Evolutionary conservation across 2,113 vertebrate species (phyloP).

Genomic region (Neotragus moschatus): DNA sequence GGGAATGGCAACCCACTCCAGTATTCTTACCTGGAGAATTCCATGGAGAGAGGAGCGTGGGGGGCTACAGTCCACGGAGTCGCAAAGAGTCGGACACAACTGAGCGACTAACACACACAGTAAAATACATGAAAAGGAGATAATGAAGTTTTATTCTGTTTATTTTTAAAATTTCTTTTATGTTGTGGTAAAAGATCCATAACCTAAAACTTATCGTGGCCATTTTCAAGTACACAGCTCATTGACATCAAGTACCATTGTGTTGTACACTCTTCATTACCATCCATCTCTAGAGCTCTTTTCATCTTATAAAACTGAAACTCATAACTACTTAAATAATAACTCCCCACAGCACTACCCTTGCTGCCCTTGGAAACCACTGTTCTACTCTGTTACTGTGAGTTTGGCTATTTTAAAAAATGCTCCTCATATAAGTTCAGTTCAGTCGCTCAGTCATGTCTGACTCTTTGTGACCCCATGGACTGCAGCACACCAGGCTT

Average conservation of each 20-base stretch:
- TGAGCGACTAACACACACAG: background rate
- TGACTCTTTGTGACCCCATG: background rate
- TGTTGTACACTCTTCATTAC: background rate
- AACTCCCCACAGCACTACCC: background rate
- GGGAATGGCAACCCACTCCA: background rate
- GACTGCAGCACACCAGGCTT: background rate
- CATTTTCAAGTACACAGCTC: background rate
- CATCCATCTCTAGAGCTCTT: background rate
- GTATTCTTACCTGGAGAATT: background rate
- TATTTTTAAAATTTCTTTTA: background rate
- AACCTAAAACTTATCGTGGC: background rate
- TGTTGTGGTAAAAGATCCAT: background rate
- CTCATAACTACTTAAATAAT: background rate
- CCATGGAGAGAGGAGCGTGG: background rate
- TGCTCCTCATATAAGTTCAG: background rate
- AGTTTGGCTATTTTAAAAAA: background rate
- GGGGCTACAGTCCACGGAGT: background rate
- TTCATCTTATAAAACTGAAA: background rate
- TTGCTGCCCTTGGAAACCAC: background rate
- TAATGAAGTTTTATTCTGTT: background rate
- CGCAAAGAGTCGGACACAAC: background rate
- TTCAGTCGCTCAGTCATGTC: background rate
- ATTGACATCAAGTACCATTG: background rate
- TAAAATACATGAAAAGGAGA: background rate
- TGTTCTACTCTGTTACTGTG: background rate